Evolutionary conservation across 2,113 vertebrate species (phyloP).

Genomic region (Lepidothrix coronata): DNA sequence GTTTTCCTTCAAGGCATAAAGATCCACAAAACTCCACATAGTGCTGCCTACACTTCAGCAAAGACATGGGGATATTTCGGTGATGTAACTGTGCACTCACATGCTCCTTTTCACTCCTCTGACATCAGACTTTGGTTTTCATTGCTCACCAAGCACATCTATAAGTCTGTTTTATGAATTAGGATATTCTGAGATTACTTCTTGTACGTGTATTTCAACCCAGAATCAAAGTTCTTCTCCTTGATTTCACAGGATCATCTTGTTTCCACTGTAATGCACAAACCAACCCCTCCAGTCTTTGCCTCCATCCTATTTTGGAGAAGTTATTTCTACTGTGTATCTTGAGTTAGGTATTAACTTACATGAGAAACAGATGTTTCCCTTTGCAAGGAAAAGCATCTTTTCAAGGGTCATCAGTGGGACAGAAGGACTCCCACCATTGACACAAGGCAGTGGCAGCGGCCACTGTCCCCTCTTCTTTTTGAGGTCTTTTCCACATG

Average conservation of each 20-base stretch:
- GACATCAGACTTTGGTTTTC: not conserved
- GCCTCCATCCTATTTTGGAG: not conserved
- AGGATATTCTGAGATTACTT: not conserved
- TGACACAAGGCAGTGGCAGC: not conserved
- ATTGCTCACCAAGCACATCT: not conserved
- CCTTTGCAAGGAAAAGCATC: conserved; percentile 47
- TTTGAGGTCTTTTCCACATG: not conserved
- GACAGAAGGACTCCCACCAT: not conserved
- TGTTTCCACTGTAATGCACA: not conserved
- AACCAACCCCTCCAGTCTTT: not conserved
- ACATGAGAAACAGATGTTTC: conserved; percentile 51
- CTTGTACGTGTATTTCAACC: not conserved
- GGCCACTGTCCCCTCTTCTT: not conserved
- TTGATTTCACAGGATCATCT: not conserved
- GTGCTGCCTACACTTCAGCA: not conserved
- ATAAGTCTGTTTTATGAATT: not conserved
- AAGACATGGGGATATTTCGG: not conserved
- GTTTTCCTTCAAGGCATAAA: conserved; percentile 37
- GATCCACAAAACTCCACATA: not conserved
- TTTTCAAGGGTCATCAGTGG: not conserved
- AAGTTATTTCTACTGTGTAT: not conserved
- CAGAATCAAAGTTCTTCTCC: not conserved
- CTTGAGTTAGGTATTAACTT: conserved; percentile 24
- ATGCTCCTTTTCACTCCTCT: not conserved
- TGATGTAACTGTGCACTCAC: not conserved